A percentile compares a stretch with the other conserved stretches of the same genome.
phyloP scores from a whole-genome alignment of 2,888 invertebrate species.

The Linnaemya tessellans region DNA sequence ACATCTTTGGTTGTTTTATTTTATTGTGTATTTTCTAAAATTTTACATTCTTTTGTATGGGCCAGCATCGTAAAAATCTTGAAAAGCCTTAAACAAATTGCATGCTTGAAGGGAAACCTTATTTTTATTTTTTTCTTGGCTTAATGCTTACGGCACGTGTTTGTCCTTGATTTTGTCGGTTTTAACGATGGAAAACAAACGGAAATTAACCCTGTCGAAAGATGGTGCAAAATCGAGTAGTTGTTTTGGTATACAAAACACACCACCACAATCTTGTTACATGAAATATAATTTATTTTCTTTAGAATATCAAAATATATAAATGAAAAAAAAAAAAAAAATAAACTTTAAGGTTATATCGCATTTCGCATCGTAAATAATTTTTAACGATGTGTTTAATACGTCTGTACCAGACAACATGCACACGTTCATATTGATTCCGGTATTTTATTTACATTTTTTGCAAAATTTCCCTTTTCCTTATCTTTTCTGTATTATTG shows the following conservation, averaged over 20 bases:
- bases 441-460: too few relatives aligned
- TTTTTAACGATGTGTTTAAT: slow-evolving; percentile 62
- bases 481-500: slow-evolving; percentile 2
- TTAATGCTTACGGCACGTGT: slow-evolving; percentile 61
- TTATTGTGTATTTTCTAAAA: neutral
- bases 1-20: neutral
- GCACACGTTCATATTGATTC: neutral
- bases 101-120: slow-evolving; percentile 29
- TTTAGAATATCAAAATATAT: neutral
- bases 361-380: neutral
- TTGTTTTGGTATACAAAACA: neutral
- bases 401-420: neutral
- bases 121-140: neutral
- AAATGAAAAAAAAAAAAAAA: slow-evolving; percentile 25
- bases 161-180: slow-evolving; percentile 61
- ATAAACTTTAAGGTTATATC: slow-evolving; percentile 39
- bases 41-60: neutral
- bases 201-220: slow-evolving; percentile 55
- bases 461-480: neutral
- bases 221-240: neutral
- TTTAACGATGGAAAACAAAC: neutral
- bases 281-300: neutral
- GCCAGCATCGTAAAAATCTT: neutral
- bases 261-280: neutral
- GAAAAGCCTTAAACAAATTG: slow-evolving; percentile 37